Conservation (phyloP, 2,113 vertebrate genomes). For the Calonectris borealis region DNA sequence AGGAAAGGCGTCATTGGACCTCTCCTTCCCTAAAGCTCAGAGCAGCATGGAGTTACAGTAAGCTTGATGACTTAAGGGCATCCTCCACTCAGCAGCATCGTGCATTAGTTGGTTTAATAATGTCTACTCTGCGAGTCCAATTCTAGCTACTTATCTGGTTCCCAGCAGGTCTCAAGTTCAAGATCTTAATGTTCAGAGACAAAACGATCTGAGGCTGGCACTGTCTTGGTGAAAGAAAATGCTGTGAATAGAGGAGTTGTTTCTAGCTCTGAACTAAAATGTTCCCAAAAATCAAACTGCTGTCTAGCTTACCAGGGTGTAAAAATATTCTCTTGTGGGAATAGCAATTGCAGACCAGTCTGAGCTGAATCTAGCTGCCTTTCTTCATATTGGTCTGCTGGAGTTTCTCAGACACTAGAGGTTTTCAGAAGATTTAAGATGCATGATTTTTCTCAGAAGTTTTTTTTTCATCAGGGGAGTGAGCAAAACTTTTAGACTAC, state of each 20-base stretch:
- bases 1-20: neutral
- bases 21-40: neutral
- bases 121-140: neutral
- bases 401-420: neutral
- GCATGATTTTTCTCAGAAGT: neutral
- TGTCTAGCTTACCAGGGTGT: neutral
- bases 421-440: neutral
- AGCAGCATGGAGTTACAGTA: neutral
- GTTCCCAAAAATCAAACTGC: neutral
- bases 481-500: neutral
- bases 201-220: neutral
- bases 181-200: neutral
- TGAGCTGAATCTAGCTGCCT: neutral
- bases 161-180: neutral
- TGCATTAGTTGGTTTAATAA: neutral
- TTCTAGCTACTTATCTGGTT: neutral
- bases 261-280: neutral
- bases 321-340: neutral
- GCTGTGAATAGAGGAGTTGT: neutral
- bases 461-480: no score
- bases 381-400: neutral
- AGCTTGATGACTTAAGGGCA: accelerated
- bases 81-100: accelerated
- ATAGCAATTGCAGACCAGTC: neutral
- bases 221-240: neutral